Percentiles rank a stretch among this genome's conserved stretches.
These are phyloP conservation scores for Baryphthengus martii DNA, from an alignment of 2,113 vertebrate genomes.

Conservation along the genomic window DNA sequence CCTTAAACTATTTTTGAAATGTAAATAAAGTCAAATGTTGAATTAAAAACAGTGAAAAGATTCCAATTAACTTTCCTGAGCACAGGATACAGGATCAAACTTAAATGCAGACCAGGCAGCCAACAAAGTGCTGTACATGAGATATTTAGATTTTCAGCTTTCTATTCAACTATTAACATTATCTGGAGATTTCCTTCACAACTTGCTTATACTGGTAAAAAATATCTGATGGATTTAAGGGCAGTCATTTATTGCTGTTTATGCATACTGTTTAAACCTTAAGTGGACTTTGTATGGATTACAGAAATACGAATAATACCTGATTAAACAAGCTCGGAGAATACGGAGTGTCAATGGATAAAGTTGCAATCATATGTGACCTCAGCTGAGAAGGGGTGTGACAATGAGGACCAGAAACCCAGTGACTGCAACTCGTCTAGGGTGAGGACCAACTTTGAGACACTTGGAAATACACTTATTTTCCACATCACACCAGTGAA, in stretches of 20 bases:
- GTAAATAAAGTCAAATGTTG: neutral
- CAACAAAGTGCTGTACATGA: neutral
- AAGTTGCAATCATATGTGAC: neutral
- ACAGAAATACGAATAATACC: neutral
- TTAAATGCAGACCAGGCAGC: neutral
- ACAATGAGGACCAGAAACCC: neutral
- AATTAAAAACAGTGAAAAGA: neutral
- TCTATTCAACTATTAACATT: neutral
- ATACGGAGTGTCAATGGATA: neutral
- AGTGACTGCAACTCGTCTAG: neutral
- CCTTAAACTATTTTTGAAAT: neutral
- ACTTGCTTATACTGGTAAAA: neutral
- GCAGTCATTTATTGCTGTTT: neutral
- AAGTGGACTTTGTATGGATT: neutral
- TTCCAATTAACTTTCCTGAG: neutral
- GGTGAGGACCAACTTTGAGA: neutral
- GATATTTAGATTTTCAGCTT: neutral
- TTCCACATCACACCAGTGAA: neutral
- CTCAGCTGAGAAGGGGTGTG: neutral
- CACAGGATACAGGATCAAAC: neutral
- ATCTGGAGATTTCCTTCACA: neutral
- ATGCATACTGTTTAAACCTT: neutral
- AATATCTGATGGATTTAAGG: neutral
- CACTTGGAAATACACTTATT: neutral
- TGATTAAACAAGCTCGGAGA: neutral